Base-by-base conservation (phyloP, 2,888 invertebrate genomes). In the Nephrotoma appendiculata region DNA sequence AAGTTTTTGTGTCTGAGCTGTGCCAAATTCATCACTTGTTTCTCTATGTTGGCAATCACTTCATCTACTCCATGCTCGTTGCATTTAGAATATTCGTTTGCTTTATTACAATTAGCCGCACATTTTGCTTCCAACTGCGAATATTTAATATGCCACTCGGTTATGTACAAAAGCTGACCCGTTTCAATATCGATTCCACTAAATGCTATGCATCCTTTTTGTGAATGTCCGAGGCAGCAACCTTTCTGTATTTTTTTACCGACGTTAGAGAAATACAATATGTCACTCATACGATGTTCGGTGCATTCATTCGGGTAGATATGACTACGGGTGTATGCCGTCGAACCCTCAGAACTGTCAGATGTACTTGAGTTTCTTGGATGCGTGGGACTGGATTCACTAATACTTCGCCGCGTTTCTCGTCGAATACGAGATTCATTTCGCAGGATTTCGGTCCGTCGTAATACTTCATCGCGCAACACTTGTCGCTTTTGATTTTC, bases 181-280 rank as follows among this genome's bases (percentile, higher is more conserved):
- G 94, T 93, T 87, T 94, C 93, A 86, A 93, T 93, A 90, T 97
- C 97, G 31, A 97, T 94, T 6, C 96, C 97, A 31, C 94, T 93
- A 90, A 95, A 97, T 3, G 95, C 94, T 41, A 95, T 94, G 85
- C 95, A 95, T 6, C 96, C 96, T 88, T 94, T 94, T 43, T 93
- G 91, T 42, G 95, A 95, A 90, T 97, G 96, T 2, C 95, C 96
- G 88, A 97, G 92, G 90, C 97, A 96, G 89, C 94, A 94, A 4
- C 96, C 96, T 84, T 96, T 93, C 89, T 95, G 94, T 41, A 97
- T 94, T 88, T 95, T 93, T 86, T 94, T 91, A 48, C 94, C 93
- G 71, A 92, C 92, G 90, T 92, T 93, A 88, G 92, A 92, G 89
- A 94, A 94, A 88, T 93, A 92, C 43, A 94, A 89, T 1, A 92